Conservation (phyloP, 1,140 invertebrate genomes). For the Oppia nitens region DNA sequence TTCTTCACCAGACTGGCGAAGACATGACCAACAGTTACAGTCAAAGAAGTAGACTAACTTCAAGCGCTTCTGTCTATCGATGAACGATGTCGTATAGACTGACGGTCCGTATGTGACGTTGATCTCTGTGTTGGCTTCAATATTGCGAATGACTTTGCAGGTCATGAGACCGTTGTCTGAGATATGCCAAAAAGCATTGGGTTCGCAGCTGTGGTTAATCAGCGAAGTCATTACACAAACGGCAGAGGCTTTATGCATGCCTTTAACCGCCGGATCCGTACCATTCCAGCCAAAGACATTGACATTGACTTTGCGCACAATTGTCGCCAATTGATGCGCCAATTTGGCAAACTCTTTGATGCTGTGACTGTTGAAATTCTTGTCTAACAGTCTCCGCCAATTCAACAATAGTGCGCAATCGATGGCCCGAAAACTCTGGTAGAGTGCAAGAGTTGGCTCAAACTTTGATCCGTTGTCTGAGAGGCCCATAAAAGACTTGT, state of each 20-base stretch:
- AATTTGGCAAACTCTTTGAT: too few species aligned
- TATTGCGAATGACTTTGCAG: background rate
- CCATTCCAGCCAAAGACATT: conserved; percentile 12
- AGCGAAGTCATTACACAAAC: background rate
- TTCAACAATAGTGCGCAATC: too few species aligned
- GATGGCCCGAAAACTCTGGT: too few species aligned
- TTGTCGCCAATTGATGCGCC: too few species aligned
- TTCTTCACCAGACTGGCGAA: too few species aligned
- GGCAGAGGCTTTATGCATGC: conserved; percentile 3
- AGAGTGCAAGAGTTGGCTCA: too few species aligned
- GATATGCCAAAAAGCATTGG: background rate
- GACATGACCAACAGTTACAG: too few species aligned
- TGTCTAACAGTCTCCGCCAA: too few species aligned
- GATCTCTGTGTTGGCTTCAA: background rate
- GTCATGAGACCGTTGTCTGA: background rate
- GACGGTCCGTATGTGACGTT: conserved; percentile 5
- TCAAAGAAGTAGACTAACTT: conserved; percentile 7
- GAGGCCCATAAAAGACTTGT: too few species aligned
- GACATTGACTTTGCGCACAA: background rate
- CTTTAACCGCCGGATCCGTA: background rate
- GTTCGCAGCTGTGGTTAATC: conserved; percentile 6
- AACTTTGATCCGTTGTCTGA: too few species aligned
- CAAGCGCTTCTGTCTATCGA: conserved; percentile 1
- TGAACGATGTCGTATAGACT: background rate
- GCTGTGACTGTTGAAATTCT: too few species aligned